Evolutionary conservation across 2,888 invertebrate genomes (phyloP).

Genomic region (Idaea biselata): DNA sequence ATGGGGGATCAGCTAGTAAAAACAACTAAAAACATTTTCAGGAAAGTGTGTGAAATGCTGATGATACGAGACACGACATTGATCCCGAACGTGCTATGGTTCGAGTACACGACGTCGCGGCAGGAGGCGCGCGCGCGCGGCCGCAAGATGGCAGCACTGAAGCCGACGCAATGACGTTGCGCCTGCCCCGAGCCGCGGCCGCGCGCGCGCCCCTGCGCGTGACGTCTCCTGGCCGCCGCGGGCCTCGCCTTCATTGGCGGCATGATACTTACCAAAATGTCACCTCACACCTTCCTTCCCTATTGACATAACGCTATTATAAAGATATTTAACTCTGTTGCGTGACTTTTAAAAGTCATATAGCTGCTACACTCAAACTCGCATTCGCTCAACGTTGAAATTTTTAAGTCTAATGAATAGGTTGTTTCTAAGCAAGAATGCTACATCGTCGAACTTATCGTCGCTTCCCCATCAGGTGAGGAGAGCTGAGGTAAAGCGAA

Average conservation of each 20-base stretch:
- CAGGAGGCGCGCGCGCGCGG: conserved; percentile 90
- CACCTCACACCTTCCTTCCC: conserved; percentile 43
- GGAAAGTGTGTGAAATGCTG: conserved; percentile 91
- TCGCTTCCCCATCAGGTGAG: no score
- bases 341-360: conserved; percentile 2
- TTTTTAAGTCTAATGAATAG: no score
- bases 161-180: conserved; percentile 89
- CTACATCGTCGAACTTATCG: no score
- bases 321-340: neutral
- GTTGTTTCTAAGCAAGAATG: no score
- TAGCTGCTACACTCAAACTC: neutral
- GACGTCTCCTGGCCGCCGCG: conserved; percentile 66
- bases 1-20: no score
- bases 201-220: conserved; percentile 67
- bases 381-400: no score
- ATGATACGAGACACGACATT: conserved; percentile 93
- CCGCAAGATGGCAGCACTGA: conserved; percentile 89
- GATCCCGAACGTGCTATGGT: conserved; percentile 96
- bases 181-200: conserved; percentile 53
- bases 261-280: conserved; percentile 47
- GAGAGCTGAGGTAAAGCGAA: no score
- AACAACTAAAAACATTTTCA: conserved; percentile 62
- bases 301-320: conserved; percentile 21
- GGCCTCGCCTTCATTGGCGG: conserved; percentile 62
- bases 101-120: conserved; percentile 93